Evolutionary conservation across 2,888 invertebrate species (phyloP).

Genomic region (Amitus sp.): DNA sequence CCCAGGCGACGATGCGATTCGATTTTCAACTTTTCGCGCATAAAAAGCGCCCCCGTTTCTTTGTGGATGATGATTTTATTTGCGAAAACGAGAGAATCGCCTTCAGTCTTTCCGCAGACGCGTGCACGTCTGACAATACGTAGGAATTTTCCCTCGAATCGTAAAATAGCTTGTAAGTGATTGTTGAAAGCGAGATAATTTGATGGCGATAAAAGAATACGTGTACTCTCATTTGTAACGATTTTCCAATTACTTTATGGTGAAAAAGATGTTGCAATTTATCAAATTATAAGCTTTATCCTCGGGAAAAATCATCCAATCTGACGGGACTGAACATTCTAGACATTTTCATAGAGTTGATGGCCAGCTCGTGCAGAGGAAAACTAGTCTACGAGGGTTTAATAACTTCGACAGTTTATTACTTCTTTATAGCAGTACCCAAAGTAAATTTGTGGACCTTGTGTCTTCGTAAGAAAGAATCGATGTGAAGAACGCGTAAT

Average conservation of each 20-base stretch:
- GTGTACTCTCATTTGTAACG: background rate
- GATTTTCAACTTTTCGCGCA: constrained; percentile 2
- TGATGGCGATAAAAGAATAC: background rate
- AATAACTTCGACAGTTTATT: background rate
- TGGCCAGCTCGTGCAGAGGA: background rate
- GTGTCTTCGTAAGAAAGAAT: background rate
- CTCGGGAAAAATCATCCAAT: too few relatives aligned
- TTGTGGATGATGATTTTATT: constrained; percentile 10
- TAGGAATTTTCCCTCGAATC: constrained; percentile 51
- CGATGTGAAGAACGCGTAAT: constrained; percentile 1
- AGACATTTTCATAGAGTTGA: background rate
- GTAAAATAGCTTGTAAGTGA: constrained; percentile 45
- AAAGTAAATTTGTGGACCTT: constrained; percentile 1
- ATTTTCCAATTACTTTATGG: background rate
- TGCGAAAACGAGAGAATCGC: background rate
- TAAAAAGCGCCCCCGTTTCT: constrained; percentile 3
- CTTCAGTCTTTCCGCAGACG: constrained; percentile 49
- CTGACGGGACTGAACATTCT: background rate
- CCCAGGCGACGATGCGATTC: too few relatives aligned
- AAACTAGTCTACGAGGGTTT: background rate
- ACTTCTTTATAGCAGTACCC: background rate
- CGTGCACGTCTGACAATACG: constrained; percentile 61
- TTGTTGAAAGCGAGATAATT: constrained; percentile 3
- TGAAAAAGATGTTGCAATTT: too few relatives aligned
- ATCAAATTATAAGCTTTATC: too few relatives aligned